phyloP scores from a whole-genome alignment of 1,140 invertebrate species.

The Aphidius ervi region DNA sequence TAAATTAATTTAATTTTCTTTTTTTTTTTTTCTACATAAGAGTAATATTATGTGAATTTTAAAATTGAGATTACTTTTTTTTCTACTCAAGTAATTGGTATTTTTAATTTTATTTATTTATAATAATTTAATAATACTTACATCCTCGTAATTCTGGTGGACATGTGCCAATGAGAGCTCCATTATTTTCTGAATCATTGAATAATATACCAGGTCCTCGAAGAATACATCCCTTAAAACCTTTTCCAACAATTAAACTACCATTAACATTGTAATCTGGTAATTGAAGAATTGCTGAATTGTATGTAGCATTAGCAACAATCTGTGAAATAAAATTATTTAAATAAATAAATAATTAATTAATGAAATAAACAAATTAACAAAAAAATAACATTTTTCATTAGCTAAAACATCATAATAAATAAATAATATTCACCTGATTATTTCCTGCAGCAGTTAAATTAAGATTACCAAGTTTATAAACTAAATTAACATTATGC shows the following conservation, averaged over 20 bases:
- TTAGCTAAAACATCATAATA: neutral
- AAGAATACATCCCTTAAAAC: constrained; percentile 76
- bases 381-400: constrained; percentile 6
- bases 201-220: constrained; percentile 80
- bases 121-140: constrained; percentile 46
- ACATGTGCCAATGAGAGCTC: constrained; percentile 71
- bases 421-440: constrained; percentile 39
- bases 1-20: too few relatives aligned
- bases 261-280: constrained; percentile 59
- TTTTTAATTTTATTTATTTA: neutral
- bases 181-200: constrained; percentile 61
- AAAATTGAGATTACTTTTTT: too few relatives aligned
- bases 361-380: constrained; percentile 14
- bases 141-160: constrained; percentile 67
- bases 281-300: constrained; percentile 66
- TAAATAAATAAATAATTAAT: constrained; percentile 13
- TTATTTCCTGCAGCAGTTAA: constrained; percentile 57
- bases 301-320: constrained; percentile 74
- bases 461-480: constrained; percentile 63
- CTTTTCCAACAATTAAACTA: constrained; percentile 71
- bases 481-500: constrained; percentile 71
- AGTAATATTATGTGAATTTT: too few relatives aligned
- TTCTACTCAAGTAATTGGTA: neutral
- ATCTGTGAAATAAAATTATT: constrained; percentile 48
- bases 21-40: neutral